Evolutionary conservation across 2,797 vertebrate genomes (phyloP).

Genomic region (Brachymystax lenok): DNA sequence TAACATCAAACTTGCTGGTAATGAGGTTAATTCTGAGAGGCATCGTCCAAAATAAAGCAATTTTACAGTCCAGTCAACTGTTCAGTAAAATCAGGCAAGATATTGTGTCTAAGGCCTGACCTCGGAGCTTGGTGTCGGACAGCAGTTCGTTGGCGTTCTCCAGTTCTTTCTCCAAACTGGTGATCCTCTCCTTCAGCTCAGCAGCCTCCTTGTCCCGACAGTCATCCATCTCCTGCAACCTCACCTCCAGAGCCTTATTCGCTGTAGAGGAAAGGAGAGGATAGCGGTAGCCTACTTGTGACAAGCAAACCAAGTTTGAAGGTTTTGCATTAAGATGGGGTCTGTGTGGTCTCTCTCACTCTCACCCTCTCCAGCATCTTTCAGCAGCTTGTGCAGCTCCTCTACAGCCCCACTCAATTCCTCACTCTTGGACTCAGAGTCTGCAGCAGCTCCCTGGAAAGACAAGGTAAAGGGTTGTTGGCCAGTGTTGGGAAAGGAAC

Average conservation of each 20-base stretch:
- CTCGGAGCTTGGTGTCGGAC: conserved; percentile 88
- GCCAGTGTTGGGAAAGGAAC: neutral
- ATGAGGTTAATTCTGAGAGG: neutral
- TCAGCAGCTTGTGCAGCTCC: conserved; percentile 91
- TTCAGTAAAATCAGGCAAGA: neutral
- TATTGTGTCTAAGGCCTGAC: conserved; percentile 58
- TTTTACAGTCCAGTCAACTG: neutral
- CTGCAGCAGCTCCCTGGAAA: conserved; percentile 87
- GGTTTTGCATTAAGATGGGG: too few relatives aligned
- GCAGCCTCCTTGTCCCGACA: conserved; percentile 77
- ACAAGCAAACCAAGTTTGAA: too few relatives aligned
- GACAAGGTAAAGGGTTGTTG: neutral
- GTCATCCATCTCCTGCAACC: conserved; percentile 80
- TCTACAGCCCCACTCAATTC: conserved; percentile 89
- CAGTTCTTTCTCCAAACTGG: conserved; percentile 88
- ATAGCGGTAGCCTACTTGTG: neutral
- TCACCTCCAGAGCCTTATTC: conserved; percentile 85
- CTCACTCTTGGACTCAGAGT: conserved; percentile 90
- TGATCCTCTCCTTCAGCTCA: conserved; percentile 85
- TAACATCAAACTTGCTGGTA: neutral
- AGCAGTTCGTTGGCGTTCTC: conserved; percentile 93
- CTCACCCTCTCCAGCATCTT: conserved; percentile 90
- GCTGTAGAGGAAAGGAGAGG: conserved; percentile 66
- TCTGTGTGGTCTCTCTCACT: neutral
- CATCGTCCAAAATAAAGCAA: neutral